Evolutionary conservation across 2,888 invertebrate species (phyloP), one percentile per base, ranked within the genome.

Genomic region (Aporophyla lueneburgensis): DNA sequence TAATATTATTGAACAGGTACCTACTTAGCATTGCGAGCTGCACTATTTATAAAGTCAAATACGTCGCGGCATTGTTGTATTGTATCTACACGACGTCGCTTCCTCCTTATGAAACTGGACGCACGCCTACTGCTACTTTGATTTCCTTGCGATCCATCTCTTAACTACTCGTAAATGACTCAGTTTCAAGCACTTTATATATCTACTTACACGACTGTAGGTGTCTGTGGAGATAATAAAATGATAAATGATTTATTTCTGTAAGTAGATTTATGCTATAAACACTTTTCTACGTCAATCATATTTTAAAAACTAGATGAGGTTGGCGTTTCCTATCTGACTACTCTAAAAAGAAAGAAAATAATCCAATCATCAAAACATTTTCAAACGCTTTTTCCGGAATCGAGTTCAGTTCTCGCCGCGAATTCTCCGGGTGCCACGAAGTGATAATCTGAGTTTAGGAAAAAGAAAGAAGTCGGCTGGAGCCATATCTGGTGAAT

Each of bases 21-120:
- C 87, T 88, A 89, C 87, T 89, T 89, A 89, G 89, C 89, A 92
- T 91, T 91, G 88, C 91, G 90, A 85, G 89, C 89, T 92, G 91
- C 93, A 94, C 93, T 96, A 95, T 95, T 96, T 96, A 94, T 96
- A 95, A 95, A 96, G 94, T 94, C 93, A 93, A 94, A 95, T 95
- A 92, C 91, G 93, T 92, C 92, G 90, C 87, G 89, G 92, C 94
- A 96, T 96, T 96, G 95, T 96, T 96, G 95, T 94, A 96, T 95
- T 95, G 96, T 93, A 88, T 89, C 85, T 93, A 89, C 88, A 89
- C 91, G 87, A 77, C 88, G 92, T 87, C 91, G 92, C 91, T 95
- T 95, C 95, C 96, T 95, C 92, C 90, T 92, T 91, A 91, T 89
- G 91, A 91, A 92, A 91, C 90, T 91, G 91, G 90, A 92, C 91